Base-by-base conservation (phyloP, 2,888 invertebrate species). In the Eupithecia vulgata region DNA sequence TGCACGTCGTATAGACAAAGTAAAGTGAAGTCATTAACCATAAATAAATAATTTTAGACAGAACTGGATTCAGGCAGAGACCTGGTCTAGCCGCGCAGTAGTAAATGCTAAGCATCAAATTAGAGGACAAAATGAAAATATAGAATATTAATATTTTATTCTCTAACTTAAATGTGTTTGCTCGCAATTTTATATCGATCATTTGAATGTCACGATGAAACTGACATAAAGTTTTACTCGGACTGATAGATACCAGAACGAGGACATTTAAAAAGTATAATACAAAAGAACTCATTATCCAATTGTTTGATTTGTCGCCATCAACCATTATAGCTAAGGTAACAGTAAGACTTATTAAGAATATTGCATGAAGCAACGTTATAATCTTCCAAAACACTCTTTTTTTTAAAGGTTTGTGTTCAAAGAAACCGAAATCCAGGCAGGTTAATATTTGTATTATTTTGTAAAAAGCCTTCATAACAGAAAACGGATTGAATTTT, bases 341-440 rank as follows among this genome's bases (percentile, higher is more conserved):
- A 17, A n/a, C n/a, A 35, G 8, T 35, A 10, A 37, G 25, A 25
- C 21, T 42, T 6, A 42, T 42, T 15, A 65, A 15, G 37, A 65
- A 15, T 13, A 40, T 40, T 42, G 25, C 25, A 1, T 40, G n/a
- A 40, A 40, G 10, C 6, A 65, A 7, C 21, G 40, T 65, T 5
- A 65, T 6, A 13, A 40, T 40, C 42, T 40, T 65, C 21, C 40
- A 25, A n/a, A 42, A 1, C 5, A 25, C 13, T 65, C 40, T n/a
- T 25, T 42, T 65, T 8, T 37, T 42, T 5, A 13, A 25, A 7
- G 37, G 7, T 12, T 12, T 40, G 25, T 65, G 21, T 21, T 65
- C 65, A 40, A 37, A 65, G 15, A 65, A 65, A 40, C 65, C 65
- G 7, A 40, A 65, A 13, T 65, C 65, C 37, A 65, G 12, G 21